Evolutionary conservation across 64 coral and sea anemone species (phyloP), one percentile per base, ranked within the genome.

Genomic region (Stichodactyla helianthus): DNA sequence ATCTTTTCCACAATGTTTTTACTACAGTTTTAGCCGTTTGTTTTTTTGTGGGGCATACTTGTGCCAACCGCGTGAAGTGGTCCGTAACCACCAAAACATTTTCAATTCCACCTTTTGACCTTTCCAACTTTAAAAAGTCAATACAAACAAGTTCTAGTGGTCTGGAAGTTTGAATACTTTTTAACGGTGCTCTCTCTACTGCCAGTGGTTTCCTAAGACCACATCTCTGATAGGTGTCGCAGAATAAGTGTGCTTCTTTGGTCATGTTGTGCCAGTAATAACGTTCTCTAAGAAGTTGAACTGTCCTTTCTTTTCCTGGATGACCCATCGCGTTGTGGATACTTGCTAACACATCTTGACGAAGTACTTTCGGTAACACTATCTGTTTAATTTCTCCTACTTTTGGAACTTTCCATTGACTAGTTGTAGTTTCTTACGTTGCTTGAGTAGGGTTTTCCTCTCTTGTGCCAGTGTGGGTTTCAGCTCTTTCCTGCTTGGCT

Each of bases 81-180:
- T 79, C 28, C 5, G 77, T 79, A 52, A 53, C 77, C 18, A 50
- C 77, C 1, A 79, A 53, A 20, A 79, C 77, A 79, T 53, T 79
- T 20, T 78, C 76, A 18, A 78, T 78, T 0, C 76, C 76, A 78
- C 76, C 76, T 78, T 78, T 78, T 51, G 76, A 78, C 31, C 25
- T 78, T 78, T 78, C 76, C 50, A 78, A 31, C 76, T 44, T 78
- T 51, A 78, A 78, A 20, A 44, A 78, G 50, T 78, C 50, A 51
- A 78, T 78, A 51, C 20, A 78, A 78, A 78, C 76, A 78, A 78
- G 76, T 78, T 78, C 50, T 28, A 78, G 76, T 28, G 76, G 76
- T 6, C 76, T 78, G 1, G 76, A 78, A 78, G 76, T 78, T 0
- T 28, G 76, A 13, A 78, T 78, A 78, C 76, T 78, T 79, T 71